phyloP scores from a whole-genome alignment of 2,888 invertebrate species.

The Lacanobia wlatinum region DNA sequence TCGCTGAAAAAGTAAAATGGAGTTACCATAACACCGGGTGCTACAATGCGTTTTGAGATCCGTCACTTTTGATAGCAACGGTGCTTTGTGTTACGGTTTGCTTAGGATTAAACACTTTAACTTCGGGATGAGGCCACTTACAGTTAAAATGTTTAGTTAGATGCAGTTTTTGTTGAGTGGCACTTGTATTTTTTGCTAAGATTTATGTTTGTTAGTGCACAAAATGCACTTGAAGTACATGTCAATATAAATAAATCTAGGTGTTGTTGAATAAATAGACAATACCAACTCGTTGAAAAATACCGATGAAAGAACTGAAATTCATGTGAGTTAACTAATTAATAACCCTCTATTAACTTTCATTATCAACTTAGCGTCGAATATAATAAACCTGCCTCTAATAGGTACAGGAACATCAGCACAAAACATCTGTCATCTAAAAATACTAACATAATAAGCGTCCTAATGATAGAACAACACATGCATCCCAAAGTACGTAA shows the following conservation, averaged over 20 bases:
- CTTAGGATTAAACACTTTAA: conserved; percentile 83
- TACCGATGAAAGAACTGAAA: too few species aligned
- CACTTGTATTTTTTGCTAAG: conserved; percentile 22
- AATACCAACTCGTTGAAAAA: not conserved
- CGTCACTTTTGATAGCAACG: conserved; percentile 85
- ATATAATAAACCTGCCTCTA: not conserved
- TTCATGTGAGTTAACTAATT: not conserved
- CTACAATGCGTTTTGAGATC: conserved; percentile 83
- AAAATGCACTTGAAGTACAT: conserved; percentile 1
- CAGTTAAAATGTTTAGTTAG: conserved; percentile 69
- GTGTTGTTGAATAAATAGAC: not conserved
- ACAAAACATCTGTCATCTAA: conserved; percentile 44
- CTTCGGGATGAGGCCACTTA: conserved; percentile 77
- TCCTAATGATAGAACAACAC: conserved; percentile 54
- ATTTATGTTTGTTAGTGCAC: conserved; percentile 28
- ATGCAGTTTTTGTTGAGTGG: conserved; percentile 49
- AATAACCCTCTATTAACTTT: not conserved
- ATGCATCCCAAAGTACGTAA: conserved; percentile 55
- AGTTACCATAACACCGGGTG: conserved; percentile 71
- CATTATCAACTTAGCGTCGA: not conserved
- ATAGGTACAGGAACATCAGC: not conserved
- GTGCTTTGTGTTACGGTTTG: conserved; percentile 80
- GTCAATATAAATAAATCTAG: conserved; percentile 5
- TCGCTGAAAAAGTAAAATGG: conserved; percentile 72
- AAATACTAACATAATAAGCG: conserved; percentile 34